Evolutionary conservation across 2,888 invertebrate species (phyloP).

Genomic region (Lasioglossum vierecki): DNA sequence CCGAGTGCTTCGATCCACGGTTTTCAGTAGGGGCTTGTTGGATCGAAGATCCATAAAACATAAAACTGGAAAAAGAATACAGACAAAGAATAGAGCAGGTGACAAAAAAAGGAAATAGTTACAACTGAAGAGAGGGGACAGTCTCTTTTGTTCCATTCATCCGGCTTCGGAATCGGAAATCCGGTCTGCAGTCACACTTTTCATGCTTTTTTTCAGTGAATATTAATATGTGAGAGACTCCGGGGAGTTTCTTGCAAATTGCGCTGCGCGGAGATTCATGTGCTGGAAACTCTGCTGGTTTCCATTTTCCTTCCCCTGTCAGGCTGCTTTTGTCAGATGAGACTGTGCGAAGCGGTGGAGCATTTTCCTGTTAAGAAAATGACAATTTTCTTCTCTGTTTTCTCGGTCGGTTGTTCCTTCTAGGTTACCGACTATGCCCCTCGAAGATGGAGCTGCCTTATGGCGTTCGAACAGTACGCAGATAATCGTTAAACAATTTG

Average conservation of each 20-base stretch:
- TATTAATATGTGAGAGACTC: background rate
- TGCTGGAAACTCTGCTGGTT: background rate
- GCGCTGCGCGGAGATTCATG: background rate
- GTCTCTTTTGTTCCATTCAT: constrained; percentile 30
- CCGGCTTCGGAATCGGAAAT: background rate
- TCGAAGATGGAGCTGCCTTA: background rate
- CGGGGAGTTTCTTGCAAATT: background rate
- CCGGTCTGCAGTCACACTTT: background rate
- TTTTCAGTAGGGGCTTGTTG: background rate
- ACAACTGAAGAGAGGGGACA: constrained; percentile 2
- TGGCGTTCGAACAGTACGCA: background rate
- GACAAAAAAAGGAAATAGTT: background rate
- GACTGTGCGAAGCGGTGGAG: background rate
- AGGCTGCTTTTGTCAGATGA: background rate
- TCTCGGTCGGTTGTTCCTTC: background rate
- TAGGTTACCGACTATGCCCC: background rate
- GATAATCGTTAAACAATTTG: too few species aligned
- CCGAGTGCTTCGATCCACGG: background rate
- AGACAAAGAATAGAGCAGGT: background rate
- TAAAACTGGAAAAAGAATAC: background rate
- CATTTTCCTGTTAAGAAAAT: background rate
- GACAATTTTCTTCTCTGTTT: background rate
- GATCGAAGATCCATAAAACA: background rate
- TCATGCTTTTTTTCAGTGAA: background rate
- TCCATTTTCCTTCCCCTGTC: background rate